Conservation (phyloP, 2,888 invertebrate genomes). For the Cheilosia urbana region DNA sequence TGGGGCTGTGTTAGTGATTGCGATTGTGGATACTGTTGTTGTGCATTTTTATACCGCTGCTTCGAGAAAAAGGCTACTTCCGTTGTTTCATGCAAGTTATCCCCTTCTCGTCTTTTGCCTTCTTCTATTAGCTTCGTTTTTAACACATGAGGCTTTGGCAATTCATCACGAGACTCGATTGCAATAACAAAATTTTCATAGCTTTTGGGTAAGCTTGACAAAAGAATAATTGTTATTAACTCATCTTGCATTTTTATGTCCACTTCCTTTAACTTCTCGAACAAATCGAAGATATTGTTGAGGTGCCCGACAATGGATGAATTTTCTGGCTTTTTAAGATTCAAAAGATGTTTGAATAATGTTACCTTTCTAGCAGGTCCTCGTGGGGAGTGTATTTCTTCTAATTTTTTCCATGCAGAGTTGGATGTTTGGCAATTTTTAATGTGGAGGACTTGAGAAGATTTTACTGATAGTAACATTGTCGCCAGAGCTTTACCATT, state of each 20-base stretch:
- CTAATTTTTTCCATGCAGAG: conserved; percentile 38
- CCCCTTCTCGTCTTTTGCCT: conserved; percentile 18
- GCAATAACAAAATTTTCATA: conserved; percentile 15
- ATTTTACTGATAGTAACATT: conserved; percentile 9
- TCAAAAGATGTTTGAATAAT: no score
- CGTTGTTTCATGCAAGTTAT: conserved; percentile 1
- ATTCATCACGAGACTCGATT: conserved; percentile 19
- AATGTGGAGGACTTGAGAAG: conserved; percentile 30
- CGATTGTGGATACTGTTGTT: conserved; percentile 6
- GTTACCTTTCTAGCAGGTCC: conserved; percentile 36
- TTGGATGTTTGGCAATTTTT: conserved; percentile 29
- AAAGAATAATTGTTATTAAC: no score
- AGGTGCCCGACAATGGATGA: no score
- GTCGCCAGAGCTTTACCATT: conserved; percentile 15
- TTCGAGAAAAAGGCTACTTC: not conserved
- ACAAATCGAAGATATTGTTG: no score
- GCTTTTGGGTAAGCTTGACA: not conserved
- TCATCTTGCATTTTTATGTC: no score
- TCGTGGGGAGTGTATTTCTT: conserved; percentile 26
- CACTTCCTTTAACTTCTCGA: no score
- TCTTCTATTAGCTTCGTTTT: conserved; percentile 32
- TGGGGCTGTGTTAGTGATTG: conserved; percentile 3
- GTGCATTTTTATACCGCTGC: conserved; percentile 10
- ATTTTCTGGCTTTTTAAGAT: no score
- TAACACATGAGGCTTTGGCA: conserved; percentile 5